These are phyloP conservation scores for Eilema griseolum DNA, from an alignment of 2,888 invertebrate genomes.

Conservation along the genomic window DNA sequence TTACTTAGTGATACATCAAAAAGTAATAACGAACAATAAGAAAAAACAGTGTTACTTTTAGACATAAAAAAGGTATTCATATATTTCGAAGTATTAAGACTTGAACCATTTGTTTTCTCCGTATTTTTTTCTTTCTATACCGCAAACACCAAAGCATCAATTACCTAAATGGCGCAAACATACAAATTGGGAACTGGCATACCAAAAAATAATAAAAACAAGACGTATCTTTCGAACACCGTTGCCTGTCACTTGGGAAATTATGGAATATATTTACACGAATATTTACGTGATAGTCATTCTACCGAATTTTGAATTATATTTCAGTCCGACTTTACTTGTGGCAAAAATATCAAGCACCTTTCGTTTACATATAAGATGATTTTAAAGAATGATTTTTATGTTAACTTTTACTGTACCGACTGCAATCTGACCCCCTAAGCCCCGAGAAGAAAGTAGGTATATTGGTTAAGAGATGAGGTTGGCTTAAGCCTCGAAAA, in stretches of 20 bases:
- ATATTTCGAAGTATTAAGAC: not conserved
- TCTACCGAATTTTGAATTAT: conserved; percentile 45
- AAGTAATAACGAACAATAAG: no score
- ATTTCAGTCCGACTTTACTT: not conserved
- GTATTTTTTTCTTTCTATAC: not conserved
- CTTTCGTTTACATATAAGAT: not conserved
- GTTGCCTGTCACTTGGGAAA: conserved; percentile 64
- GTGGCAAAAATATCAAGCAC: not conserved
- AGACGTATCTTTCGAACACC: conserved; percentile 47
- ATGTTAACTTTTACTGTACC: no score
- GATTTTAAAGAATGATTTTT: not conserved
- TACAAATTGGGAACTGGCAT: conserved; percentile 44
- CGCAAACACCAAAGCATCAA: conserved; percentile 25
- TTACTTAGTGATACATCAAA: no score
- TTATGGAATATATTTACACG: conserved; percentile 58
- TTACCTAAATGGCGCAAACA: conserved; percentile 45
- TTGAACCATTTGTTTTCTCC: not conserved
- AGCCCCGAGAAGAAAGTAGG: not conserved
- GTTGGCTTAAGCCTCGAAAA: no score
- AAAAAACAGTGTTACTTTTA: not conserved
- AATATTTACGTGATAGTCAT: conserved; percentile 53
- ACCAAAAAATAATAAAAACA: conserved; percentile 39
- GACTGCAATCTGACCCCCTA: not conserved
- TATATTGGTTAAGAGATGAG: not conserved
- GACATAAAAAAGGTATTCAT: no score